Evolutionary conservation across 2,797 vertebrate genomes (phyloP), one percentile per base, ranked within the genome.

Genomic region (Dryobates pubescens): DNA sequence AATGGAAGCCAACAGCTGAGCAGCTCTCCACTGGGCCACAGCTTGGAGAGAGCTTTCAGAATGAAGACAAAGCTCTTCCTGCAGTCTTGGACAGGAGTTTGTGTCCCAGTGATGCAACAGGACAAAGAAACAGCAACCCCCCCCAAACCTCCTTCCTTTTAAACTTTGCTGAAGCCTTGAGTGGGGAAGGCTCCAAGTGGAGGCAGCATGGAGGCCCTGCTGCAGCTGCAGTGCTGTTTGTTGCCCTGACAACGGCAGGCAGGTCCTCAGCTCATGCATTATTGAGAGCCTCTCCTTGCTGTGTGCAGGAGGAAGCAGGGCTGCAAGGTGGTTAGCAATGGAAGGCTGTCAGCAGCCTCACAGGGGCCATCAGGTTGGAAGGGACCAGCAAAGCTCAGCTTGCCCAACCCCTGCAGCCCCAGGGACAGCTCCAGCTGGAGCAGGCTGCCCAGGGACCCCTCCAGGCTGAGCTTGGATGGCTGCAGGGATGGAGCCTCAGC

Each of bases 241-340:
- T 86, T 95, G 89, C 82, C 82, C 91, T 81, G 91, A 73, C 92
- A 85, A 74, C 59, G 8, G 76, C 90, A 72, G 14, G 7, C 72
- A 71, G 76, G 78, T 93, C 73, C 80, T 89, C 65, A 82, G 68
- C 70, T 89, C 79, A 24, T 86, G 56, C 81, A 80, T 95, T 82
- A 95, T 82, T 94, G 90, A 89, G 58, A 38, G 27, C 29, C 47
- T 85, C 73, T 89, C 16, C 62, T 90, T 92, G 56, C 64, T 56
- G 90, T 34, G 83, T 24, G 71, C 83, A 93, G 93, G 62, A 86
- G 94, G 95, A 89, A 81, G 88, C 61, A 64, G 73, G 75, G 68
- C 76, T 82, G 93, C 32, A 3, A 80, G 41, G 6, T 47, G 87
- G 92, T 93, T 94, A 71, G 84, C 93, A 92, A 81, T 56, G 93